These are phyloP conservation scores for Cryptoprocta ferox DNA, from an alignment of 2,797 vertebrate genomes.

Conservation along the genomic window DNA sequence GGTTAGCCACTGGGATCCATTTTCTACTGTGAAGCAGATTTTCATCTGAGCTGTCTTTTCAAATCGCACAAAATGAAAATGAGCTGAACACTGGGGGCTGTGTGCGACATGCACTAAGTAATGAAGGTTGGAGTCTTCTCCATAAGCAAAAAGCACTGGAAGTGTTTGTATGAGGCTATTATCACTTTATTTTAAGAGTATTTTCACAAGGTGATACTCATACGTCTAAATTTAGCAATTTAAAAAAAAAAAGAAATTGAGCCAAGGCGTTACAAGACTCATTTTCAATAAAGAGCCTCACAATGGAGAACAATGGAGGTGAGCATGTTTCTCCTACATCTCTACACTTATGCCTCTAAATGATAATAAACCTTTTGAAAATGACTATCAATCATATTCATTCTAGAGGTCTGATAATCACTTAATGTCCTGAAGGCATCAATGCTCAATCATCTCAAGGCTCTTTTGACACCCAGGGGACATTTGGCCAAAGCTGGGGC, in stretches of 20 bases:
- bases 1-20: not conserved
- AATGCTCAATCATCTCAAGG: not conserved
- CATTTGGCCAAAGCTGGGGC: not conserved
- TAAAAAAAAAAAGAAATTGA: not conserved
- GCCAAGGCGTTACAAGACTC: not conserved
- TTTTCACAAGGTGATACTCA: not conserved
- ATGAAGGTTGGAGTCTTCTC: not conserved
- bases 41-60: not conserved
- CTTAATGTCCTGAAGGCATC: not conserved
- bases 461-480: not conserved
- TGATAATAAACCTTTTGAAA: not conserved
- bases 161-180: too few species aligned
- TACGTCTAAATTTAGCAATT: not conserved
- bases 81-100: too few species aligned
- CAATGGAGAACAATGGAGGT: not conserved
- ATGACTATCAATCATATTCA: not conserved
- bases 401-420: not conserved
- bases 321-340: not conserved
- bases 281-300: not conserved
- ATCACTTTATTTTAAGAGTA: slow-evolving; percentile 17
- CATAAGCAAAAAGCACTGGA: too few species aligned
- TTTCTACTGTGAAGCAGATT: not conserved
- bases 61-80: not conserved
- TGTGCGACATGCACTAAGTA: not conserved
- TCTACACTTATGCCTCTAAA: not conserved